These are phyloP conservation scores for Datnioides undecimradiatus DNA, from an alignment of 2,113 vertebrate genomes.

Conservation along the genomic window DNA sequence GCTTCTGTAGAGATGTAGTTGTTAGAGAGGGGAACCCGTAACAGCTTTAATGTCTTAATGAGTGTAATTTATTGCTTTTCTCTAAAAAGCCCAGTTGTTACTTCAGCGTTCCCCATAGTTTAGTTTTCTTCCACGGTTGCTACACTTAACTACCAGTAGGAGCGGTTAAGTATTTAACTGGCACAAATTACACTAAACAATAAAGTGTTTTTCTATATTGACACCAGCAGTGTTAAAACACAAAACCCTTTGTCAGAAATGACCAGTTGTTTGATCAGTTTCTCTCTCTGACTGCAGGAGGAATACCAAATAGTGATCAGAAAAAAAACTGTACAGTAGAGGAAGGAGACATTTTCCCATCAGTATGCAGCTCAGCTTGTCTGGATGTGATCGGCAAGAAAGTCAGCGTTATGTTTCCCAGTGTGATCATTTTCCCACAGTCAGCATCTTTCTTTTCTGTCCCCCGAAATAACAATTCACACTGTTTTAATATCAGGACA, in stretches of 20 bases:
- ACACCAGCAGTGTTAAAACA: not conserved
- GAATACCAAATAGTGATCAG: not conserved
- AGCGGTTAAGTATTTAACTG: not conserved
- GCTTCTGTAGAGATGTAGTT: not conserved
- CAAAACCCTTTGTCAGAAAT: not conserved
- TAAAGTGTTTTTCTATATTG: not conserved
- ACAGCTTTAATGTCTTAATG: not conserved
- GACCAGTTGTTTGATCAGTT: not conserved
- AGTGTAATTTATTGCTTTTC: not conserved
- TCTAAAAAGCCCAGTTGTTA: not conserved
- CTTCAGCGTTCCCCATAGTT: not conserved
- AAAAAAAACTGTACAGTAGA: not conserved
- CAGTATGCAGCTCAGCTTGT: slow-evolving; percentile 20
- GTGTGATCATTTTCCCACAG: slow-evolving; percentile 13
- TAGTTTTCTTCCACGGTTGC: not conserved
- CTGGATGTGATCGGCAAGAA: slow-evolving; percentile 9
- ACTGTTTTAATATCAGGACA: not conserved
- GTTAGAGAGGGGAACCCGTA: not conserved
- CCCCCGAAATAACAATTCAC: not conserved
- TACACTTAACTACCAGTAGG: not conserved
- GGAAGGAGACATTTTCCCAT: slow-evolving; percentile 11
- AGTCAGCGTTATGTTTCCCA: slow-evolving; percentile 19
- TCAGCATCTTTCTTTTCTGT: slow-evolving; percentile 35
- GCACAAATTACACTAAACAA: not conserved
- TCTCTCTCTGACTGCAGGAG: not conserved